Percentiles rank a stretch among this genome's conserved stretches.
Evolutionary conservation across 2,797 vertebrate genomes (phyloP).

Genomic region (Vespertilio murinus): DNA sequence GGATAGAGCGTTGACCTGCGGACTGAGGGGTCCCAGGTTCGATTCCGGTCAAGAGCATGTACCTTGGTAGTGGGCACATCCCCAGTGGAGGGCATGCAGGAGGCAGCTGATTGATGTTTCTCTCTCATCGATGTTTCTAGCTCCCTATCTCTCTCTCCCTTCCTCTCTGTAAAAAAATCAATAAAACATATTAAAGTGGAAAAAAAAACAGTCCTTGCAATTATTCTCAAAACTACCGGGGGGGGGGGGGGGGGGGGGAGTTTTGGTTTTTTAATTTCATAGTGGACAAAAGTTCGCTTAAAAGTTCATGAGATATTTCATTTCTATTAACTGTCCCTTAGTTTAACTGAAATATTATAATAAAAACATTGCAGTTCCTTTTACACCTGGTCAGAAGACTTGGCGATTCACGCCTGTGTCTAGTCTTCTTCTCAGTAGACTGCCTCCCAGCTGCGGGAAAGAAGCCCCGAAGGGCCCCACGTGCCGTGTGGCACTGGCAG

Average conservation of each 20-base stretch:
- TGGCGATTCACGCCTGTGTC: not conserved
- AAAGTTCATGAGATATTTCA: not conserved
- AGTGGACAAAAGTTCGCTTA: not conserved
- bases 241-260: no score
- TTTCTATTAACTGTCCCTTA: not conserved
- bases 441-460: not conserved
- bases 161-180: no score
- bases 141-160: no score
- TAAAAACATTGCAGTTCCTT: not conserved
- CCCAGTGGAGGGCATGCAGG: no score
- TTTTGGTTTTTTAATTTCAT: not conserved
- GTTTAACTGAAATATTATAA: not conserved
- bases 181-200: no score
- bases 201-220: not conserved
- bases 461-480: not conserved
- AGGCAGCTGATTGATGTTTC: no score
- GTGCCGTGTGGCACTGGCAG: not conserved
- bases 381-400: not conserved
- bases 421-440: not conserved
- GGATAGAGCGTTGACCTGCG: no score
- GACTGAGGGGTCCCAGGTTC: no score
- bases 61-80: no score
- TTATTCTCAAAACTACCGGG: slow-evolving; percentile 1
- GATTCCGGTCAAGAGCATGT: no score
- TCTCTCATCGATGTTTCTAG: no score